Conservation (phyloP, 2,888 invertebrate genomes). For the Calameuta pallipes region DNA sequence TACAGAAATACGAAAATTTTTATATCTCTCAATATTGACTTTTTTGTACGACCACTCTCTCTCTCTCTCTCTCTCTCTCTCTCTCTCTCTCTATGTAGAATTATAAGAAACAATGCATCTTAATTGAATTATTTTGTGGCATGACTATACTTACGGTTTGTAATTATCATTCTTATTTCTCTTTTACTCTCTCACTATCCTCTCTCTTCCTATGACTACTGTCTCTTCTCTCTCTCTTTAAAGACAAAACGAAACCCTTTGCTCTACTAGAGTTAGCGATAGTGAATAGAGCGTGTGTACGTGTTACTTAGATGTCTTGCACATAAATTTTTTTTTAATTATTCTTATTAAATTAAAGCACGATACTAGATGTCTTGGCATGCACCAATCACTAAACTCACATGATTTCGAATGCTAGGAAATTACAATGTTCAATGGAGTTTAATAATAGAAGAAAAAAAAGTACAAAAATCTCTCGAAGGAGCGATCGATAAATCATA, state of each 20-base stretch:
- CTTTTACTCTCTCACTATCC: conserved; percentile 21
- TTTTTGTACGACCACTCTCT: too few species aligned
- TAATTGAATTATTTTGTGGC: conserved; percentile 1
- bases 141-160: not conserved
- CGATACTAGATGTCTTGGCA: conserved; percentile 63
- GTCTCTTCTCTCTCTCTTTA: conserved; percentile 29
- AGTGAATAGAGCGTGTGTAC: conserved; percentile 48
- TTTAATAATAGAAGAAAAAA: conserved; percentile 10
- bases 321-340: conserved; percentile 56
- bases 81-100: too few species aligned
- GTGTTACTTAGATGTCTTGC: conserved; percentile 64
- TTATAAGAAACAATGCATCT: too few species aligned
- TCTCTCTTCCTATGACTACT: conserved; percentile 40
- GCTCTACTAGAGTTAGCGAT: conserved; percentile 50
- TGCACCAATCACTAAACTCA: conserved; percentile 45
- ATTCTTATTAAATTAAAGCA: conserved; percentile 41
- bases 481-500: too few species aligned
- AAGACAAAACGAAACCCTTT: conserved; percentile 38
- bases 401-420: not conserved
- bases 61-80: too few species aligned
- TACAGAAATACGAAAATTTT: too few species aligned
- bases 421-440: conserved; percentile 24
- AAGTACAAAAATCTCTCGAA: not conserved
- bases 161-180: conserved; percentile 6
- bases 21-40: too few species aligned